Evolutionary conservation across 2,888 invertebrate genomes (phyloP), one percentile per base, ranked within the genome.

Genomic region (Tortrix viridana): DNA sequence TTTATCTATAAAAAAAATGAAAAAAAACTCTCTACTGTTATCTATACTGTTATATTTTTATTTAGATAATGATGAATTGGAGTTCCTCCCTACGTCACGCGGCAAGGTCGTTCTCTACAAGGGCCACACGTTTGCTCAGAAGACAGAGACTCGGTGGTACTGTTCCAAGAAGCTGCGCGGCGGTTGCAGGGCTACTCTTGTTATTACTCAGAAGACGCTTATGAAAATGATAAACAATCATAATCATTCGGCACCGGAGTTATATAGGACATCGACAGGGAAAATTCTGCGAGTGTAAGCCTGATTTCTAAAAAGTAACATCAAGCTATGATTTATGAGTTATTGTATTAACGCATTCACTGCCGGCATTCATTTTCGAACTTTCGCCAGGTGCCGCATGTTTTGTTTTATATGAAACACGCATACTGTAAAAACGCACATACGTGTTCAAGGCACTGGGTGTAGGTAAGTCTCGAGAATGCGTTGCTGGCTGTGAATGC

Each of bases 31-130:
- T n/a, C n/a, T n/a, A n/a, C n/a, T n/a, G n/a, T n/a, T n/a, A n/a
- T n/a, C n/a, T n/a, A 47, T 56, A 52, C 37, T 18, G 18, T 14
- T 37, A 16, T 37, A 47, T 58, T 26, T 7, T 23, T 41, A 18
- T 55, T 55, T 20, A 59, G 48, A 16, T 14, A 20, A 14, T 20
- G n/a, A n/a, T 48, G 18, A 20, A 0, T 32, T 48, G 12, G 48
- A 50, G 3, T 46, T 56, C 16, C 58, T 66, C 14, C 62, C 56
- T n/a, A 57, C 61, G 14, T 22, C 59, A 9, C 52, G 62, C 14
- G 67, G 60, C 0, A 41, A 44, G 19, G 23, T 67, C 7, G 54
- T 70, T 6, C 19, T 59, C 19, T 50, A 43, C 20, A 41, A 58
- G 1, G 38, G 22, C n/a, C 26, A 58, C 43, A 49, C 58, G 5